Percentiles rank a stretch among this genome's conserved stretches.
Evolutionary conservation across 2,797 vertebrate genomes (phyloP).

Genomic region (Ataeniobius toweri): DNA sequence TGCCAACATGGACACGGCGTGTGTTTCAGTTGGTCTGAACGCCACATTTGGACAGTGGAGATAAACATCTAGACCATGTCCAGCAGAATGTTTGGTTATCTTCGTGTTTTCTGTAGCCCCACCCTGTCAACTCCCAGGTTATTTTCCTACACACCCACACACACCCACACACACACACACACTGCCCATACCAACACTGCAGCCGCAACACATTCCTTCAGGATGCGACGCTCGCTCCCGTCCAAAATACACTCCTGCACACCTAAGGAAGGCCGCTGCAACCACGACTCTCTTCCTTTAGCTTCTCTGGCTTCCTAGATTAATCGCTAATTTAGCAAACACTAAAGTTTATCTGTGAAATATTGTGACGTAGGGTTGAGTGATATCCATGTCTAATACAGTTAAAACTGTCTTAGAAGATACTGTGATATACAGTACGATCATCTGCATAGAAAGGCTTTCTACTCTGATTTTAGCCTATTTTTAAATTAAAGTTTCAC

Average conservation of each 20-base stretch:
- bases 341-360: too few species aligned
- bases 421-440: too few species aligned
- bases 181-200: constrained; percentile 51
- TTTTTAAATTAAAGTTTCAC: too few species aligned
- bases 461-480: too few species aligned
- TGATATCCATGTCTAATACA: too few species aligned
- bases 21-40: constrained; percentile 7
- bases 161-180: constrained; percentile 26
- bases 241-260: constrained; percentile 68
- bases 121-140: constrained; percentile 37
- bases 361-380: too few species aligned
- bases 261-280: constrained; percentile 23
- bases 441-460: too few species aligned
- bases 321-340: too few species aligned
- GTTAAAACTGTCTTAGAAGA: too few species aligned
- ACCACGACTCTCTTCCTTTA: constrained; percentile 9
- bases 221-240: constrained; percentile 42
- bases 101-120: constrained; percentile 21
- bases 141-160: constrained; percentile 18
- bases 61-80: constrained; percentile 3
- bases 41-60: constrained; percentile 1
- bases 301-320: not conserved
- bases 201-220: constrained; percentile 61
- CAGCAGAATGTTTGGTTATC: constrained; percentile 31
- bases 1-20: not conserved